Conservation (phyloP, 1,140 invertebrate genomes). For the Musca vetustissima region DNA sequence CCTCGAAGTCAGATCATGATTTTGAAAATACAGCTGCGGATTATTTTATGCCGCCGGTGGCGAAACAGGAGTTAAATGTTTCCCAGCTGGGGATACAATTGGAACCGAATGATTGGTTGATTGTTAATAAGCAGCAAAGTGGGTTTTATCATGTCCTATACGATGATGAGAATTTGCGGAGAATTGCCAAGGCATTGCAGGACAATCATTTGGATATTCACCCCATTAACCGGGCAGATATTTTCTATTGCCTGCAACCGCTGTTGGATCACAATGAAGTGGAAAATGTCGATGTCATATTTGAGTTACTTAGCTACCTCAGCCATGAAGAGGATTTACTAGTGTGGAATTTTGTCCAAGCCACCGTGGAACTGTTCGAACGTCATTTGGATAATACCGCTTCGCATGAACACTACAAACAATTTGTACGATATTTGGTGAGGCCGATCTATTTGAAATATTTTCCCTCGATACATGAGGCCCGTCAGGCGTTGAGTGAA, state of each 20-base stretch:
- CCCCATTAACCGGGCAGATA: constrained; percentile 63
- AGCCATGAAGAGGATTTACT: constrained; percentile 59
- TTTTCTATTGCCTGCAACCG: constrained; percentile 61
- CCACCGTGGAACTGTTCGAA: constrained; percentile 33
- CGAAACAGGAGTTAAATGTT: constrained; percentile 34
- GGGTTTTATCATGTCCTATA: constrained; percentile 71
- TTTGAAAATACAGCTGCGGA: constrained; percentile 57
- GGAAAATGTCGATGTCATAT: constrained; percentile 43
- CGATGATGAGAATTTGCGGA: constrained; percentile 58
- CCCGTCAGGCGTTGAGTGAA: not conserved
- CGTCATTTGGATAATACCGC: constrained; percentile 37
- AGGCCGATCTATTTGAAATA: constrained; percentile 38
- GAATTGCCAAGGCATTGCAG: constrained; percentile 58
- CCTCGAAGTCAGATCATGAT: constrained; percentile 49
- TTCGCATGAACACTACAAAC: constrained; percentile 55
- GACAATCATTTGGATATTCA: constrained; percentile 58
- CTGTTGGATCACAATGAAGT: constrained; percentile 50
- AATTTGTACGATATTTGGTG: constrained; percentile 42
- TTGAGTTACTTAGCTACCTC: constrained; percentile 62
- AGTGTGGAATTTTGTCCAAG: constrained; percentile 60
- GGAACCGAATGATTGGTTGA: constrained; percentile 58
- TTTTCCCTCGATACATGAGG: constrained; percentile 1
- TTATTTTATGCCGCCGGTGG: constrained; percentile 43
- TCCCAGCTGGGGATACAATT: constrained; percentile 39
- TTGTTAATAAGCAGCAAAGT: constrained; percentile 64